Conservation (phyloP, 1,140 invertebrate genomes). For the Pentalonia nigronervosa region DNA sequence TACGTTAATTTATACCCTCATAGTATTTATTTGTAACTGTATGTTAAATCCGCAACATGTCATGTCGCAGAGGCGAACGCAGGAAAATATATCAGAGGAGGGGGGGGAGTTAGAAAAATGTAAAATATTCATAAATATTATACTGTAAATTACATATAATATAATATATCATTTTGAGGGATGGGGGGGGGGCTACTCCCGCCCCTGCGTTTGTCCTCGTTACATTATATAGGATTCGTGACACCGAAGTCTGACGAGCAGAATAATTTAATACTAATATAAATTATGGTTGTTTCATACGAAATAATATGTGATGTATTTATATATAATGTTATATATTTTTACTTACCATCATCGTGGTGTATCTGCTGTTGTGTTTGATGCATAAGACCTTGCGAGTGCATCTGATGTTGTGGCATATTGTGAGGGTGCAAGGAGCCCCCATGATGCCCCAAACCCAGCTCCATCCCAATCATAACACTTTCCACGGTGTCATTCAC, state of each 20-base stretch:
- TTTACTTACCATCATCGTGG: constrained; percentile 47
- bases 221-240: too few relatives aligned
- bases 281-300: not conserved
- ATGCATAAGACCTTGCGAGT: constrained; percentile 49
- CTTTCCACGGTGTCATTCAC: constrained; percentile 46
- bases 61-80: not conserved
- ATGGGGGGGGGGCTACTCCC: too few relatives aligned
- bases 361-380: constrained; percentile 50
- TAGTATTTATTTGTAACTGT: not conserved
- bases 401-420: constrained; percentile 57
- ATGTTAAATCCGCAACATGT: not conserved
- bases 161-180: too few relatives aligned
- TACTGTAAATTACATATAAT: too few relatives aligned
- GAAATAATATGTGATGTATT: not conserved
- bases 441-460: constrained; percentile 54
- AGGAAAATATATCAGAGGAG: too few relatives aligned
- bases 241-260: too few relatives aligned
- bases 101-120: too few relatives aligned
- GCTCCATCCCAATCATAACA: constrained; percentile 54
- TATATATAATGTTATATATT: not conserved
- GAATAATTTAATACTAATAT: not conserved
- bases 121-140: too few relatives aligned
- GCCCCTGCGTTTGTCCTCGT: too few relatives aligned
- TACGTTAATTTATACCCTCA: not conserved
- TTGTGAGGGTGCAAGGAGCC: constrained; percentile 55